Conservation (phyloP, 2,888 invertebrate species). For the Aspidapion aeneum region DNA sequence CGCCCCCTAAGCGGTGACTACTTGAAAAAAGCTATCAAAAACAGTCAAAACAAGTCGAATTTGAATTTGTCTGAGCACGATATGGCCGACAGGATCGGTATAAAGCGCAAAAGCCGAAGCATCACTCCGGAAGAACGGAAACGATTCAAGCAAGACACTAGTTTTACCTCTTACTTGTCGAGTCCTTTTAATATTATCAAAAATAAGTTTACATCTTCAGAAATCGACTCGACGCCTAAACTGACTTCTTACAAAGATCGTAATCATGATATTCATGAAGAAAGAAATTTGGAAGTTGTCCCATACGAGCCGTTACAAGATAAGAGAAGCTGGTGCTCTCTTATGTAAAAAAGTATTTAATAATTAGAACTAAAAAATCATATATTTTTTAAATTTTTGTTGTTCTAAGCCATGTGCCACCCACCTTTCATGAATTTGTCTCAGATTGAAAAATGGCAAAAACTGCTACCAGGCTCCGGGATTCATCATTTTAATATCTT, state of each 20-base stretch:
- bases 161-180: slow-evolving; percentile 36
- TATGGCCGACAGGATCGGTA: slow-evolving; percentile 29
- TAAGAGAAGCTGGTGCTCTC: slow-evolving; percentile 39
- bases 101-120: slow-evolving; percentile 39
- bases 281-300: slow-evolving; percentile 29
- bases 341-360: slow-evolving; percentile 39
- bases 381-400: no score
- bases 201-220: slow-evolving; percentile 32
- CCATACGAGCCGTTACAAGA: slow-evolving; percentile 27
- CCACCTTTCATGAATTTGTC: no score
- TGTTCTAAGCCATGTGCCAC: no score
- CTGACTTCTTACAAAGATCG: slow-evolving; percentile 40
- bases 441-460: no score
- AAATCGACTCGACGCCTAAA: slow-evolving; percentile 40
- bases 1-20: slow-evolving; percentile 33
- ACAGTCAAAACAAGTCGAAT: slow-evolving; percentile 27
- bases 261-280: slow-evolving; percentile 28
- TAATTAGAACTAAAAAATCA: slow-evolving; percentile 12
- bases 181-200: slow-evolving; percentile 38
- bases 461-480: no score
- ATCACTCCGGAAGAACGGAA: slow-evolving; percentile 35
- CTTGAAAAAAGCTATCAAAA: slow-evolving; percentile 29
- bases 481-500: no score
- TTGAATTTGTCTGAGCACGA: slow-evolving; percentile 28
- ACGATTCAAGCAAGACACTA: slow-evolving; percentile 35